A percentile compares a stretch with the other conserved stretches of the same genome.
These are phyloP conservation scores for Cebus imitator DNA, from an alignment of 2,113 vertebrate species.

Conservation along the genomic window DNA sequence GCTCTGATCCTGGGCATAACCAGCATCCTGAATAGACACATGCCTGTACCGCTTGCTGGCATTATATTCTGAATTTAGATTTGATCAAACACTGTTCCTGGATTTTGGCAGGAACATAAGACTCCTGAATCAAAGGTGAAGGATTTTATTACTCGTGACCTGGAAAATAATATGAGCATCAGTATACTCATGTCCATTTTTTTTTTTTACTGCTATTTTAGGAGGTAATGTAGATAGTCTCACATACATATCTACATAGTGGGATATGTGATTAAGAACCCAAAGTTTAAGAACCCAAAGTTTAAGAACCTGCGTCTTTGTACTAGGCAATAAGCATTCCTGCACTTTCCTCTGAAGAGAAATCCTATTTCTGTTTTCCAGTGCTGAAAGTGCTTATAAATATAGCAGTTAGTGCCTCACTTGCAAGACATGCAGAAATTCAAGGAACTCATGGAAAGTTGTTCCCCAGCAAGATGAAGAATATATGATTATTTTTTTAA, in stretches of 20 bases:
- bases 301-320: background rate
- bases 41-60: background rate
- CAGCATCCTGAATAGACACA: background rate
- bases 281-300: background rate
- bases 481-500: background rate
- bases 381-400: background rate
- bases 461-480: background rate
- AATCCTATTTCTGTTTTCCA: background rate
- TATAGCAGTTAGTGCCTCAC: background rate
- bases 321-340: background rate
- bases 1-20: background rate
- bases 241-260: background rate
- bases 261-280: background rate
- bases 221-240: background rate
- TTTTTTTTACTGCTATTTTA: background rate
- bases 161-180: background rate
- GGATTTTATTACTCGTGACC: background rate
- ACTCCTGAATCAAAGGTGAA: background rate
- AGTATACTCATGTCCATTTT: background rate
- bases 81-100: background rate
- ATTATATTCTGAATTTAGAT: background rate
- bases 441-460: background rate
- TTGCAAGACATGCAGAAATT: background rate
- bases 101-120: background rate
- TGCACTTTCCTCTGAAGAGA: background rate